Percentiles rank a stretch among this genome's conserved stretches.
Conservation (phyloP, 1,140 invertebrate species). For the Drosophila micromelanica region DNA sequence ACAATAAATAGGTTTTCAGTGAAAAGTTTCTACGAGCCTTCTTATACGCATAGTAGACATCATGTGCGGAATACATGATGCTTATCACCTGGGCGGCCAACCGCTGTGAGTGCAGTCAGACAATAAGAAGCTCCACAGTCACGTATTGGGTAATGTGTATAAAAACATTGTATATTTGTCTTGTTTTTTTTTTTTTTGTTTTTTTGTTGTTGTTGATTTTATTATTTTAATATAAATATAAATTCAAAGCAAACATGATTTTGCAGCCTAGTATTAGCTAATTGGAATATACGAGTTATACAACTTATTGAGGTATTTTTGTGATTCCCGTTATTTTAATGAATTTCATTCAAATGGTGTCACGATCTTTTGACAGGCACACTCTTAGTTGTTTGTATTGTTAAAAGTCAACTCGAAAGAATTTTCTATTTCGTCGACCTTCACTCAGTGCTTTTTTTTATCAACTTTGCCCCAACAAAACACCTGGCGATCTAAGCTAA, state of each 20-base stretch:
- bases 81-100: background rate
- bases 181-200: background rate
- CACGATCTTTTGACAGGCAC: no score
- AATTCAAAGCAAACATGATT: conserved; percentile 12
- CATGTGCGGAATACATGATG: background rate
- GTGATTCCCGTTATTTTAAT: no score
- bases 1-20: conserved; percentile 1
- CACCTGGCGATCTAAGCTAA: background rate
- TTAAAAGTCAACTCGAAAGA: no score
- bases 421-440: no score
- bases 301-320: no score
- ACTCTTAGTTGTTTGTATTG: no score
- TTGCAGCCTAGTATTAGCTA: background rate
- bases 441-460: no score
- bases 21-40: conserved; percentile 27
- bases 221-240: background rate
- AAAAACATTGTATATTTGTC: background rate
- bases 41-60: conserved; percentile 17
- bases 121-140: background rate
- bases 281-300: no score
- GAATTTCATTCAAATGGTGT: no score
- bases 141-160: background rate
- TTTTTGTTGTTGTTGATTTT: background rate
- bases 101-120: background rate
- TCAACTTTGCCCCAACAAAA: no score